Percentiles rank a stretch among this genome's conserved stretches.
phyloP scores from a whole-genome alignment of 2,888 invertebrate genomes.

The Dryomyza anilis region DNA sequence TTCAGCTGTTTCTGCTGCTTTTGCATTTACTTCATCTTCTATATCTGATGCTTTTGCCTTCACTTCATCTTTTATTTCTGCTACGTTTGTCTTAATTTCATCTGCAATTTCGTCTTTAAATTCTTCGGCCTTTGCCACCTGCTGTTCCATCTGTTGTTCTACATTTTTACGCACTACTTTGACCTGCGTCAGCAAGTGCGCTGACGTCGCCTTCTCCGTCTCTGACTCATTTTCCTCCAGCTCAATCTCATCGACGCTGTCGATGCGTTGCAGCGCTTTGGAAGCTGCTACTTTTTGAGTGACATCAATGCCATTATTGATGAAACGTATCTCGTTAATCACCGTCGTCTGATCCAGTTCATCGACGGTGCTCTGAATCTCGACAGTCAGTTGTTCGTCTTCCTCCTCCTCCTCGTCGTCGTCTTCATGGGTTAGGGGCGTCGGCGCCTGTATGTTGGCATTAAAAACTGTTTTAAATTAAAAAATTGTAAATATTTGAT shows the following conservation, averaged over 20 bases:
- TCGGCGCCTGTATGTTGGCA: slow-evolving; percentile 43
- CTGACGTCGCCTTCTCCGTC: slow-evolving; percentile 13
- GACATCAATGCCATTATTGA: slow-evolving; percentile 60
- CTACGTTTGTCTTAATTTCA: background rate
- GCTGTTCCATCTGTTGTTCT: slow-evolving; percentile 32
- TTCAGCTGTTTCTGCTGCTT: slow-evolving; percentile 24
- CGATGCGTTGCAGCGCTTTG: slow-evolving; percentile 36
- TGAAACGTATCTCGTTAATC: slow-evolving; percentile 59
- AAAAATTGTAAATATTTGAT: background rate
- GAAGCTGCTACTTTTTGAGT: slow-evolving; percentile 52
- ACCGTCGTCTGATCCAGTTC: slow-evolving; percentile 49
- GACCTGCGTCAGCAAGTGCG: slow-evolving; percentile 14
- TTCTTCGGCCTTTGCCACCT: slow-evolving; percentile 9
- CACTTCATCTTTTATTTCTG: slow-evolving; percentile 1
- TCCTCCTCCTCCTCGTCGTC: slow-evolving; percentile 59
- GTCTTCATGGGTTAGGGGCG: slow-evolving; percentile 46
- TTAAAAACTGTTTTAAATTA: slow-evolving; percentile 22
- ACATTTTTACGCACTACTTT: slow-evolving; percentile 26
- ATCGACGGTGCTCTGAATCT: slow-evolving; percentile 54
- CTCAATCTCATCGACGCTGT: slow-evolving; percentile 21
- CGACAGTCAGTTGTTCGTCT: slow-evolving; percentile 56
- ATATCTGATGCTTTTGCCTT: slow-evolving; percentile 16
- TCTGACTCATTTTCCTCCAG: slow-evolving; percentile 35
- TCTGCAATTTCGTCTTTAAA: slow-evolving; percentile 10
- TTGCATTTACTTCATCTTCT: slow-evolving; percentile 14